Evolutionary conservation across 2,797 vertebrate species (phyloP), one percentile per base, ranked within the genome.

Genomic region (Lepilemur septentrionalis): DNA sequence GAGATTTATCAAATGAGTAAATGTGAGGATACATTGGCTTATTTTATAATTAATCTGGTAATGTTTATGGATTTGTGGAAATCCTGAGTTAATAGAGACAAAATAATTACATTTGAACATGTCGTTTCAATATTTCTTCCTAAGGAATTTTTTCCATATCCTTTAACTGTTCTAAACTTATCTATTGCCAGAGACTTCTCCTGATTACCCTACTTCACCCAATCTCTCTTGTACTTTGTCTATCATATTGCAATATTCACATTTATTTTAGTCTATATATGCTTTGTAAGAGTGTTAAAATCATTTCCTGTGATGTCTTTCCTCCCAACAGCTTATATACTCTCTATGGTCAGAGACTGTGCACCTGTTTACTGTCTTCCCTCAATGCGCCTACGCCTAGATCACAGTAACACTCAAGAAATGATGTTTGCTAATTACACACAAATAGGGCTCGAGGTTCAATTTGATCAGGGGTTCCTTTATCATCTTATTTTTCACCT

Each of bases 1-100:
- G n/a, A 96, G 72, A 48, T 50, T 69, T 75, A 91, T 67, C 18
- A 81, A 35, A 20, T 79, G 78, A 90, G 57, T 72, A 93, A 97
- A 95, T 87, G 30, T 43, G 30, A 93, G 22, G 35, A 91, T 92
- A 85, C 73, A 89, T 81, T 83, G 43, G 5, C 5, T 43, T 91
- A 32, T 85, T 92, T 88, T 59, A 2, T 90, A 43, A 70, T 93
- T 81, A 76, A 76, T 90, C 22, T 90, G 13, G 6, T 73, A 70
- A 86, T 70, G 50, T 75, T 32, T 73, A 17, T 92, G 35, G 30
- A 65, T 80, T 61, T 79, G 2, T 75, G 81, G 35, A 25, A 91
- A 83, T 67, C n/a, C 12, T 48, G 22, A 89, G 55, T 65, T 73
- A 75, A 86, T 6, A 93, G 93, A 76, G 43, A 13, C 5, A 82